phyloP scores from a whole-genome alignment of 1,140 invertebrate genomes.

The Dysdera silvatica region DNA sequence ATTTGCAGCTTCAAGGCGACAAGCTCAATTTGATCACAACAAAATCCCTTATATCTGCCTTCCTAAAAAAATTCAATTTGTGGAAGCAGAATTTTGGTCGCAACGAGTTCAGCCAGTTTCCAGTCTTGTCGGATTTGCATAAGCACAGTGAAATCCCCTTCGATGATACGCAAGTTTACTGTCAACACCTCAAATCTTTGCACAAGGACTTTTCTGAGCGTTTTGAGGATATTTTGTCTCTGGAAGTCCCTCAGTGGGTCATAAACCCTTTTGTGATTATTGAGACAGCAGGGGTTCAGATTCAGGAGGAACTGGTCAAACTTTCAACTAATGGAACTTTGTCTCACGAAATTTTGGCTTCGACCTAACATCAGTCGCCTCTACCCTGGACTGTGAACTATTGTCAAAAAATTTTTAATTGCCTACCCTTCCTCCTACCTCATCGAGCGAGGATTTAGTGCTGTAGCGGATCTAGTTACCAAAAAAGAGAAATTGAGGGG shows the following conservation, averaged over 20 bases:
- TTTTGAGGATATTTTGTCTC: slow-evolving; percentile 19
- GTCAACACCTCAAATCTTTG: slow-evolving; percentile 5
- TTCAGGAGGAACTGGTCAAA: slow-evolving; percentile 1
- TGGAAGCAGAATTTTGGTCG: slow-evolving; percentile 12
- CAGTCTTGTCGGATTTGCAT: slow-evolving; percentile 17
- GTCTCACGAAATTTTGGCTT: slow-evolving; percentile 23
- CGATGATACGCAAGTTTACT: not conserved
- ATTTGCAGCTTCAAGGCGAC: not conserved
- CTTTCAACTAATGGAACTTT: slow-evolving; percentile 19
- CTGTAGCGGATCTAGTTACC: not conserved
- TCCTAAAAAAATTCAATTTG: slow-evolving; percentile 25
- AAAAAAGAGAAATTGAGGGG: not conserved
- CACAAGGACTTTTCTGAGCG: slow-evolving; percentile 20
- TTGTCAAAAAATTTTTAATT: slow-evolving; percentile 3
- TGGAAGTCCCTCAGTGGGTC: slow-evolving; percentile 17
- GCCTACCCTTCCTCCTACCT: not conserved
- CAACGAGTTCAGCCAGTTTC: slow-evolving; percentile 1
- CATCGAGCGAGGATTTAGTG: not conserved
- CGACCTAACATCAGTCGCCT: not conserved
- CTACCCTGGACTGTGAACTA: not conserved
- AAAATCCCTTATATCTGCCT: not conserved
- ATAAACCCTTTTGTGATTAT: slow-evolving; percentile 11
- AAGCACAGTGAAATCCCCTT: not conserved
- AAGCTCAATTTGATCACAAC: not conserved
- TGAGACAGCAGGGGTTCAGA: not conserved